Evolutionary conservation across 1,140 invertebrate species (phyloP).

Genomic region (Sinella curviseta): DNA sequence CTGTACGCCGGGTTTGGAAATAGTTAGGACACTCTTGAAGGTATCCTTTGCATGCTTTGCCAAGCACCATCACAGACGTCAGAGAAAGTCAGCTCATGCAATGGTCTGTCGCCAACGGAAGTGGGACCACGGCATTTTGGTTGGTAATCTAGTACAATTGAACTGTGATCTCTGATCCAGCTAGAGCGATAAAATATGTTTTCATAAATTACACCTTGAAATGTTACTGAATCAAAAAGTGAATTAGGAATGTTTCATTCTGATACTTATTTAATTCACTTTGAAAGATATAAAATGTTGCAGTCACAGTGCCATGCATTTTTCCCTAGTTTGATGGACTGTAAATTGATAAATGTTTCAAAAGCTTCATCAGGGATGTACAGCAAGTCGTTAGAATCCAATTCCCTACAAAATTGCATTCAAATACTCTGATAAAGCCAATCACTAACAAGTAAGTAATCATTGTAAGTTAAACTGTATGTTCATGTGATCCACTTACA

Average conservation of each 20-base stretch:
- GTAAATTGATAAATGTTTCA: constrained; percentile 66
- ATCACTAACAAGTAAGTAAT: too few species aligned
- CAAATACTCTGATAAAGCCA: too few species aligned
- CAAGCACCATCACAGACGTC: constrained; percentile 66
- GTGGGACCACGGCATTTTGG: constrained; percentile 75
- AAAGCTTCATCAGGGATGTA: constrained; percentile 69
- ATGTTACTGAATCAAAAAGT: background rate
- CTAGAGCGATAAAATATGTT: constrained; percentile 60
- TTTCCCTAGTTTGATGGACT: constrained; percentile 72
- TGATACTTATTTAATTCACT: constrained; percentile 59
- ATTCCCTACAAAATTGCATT: constrained; percentile 63
- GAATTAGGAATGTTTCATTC: too few species aligned
- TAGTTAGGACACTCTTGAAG: too few species aligned
- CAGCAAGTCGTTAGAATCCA: constrained; percentile 77
- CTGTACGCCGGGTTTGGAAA: too few species aligned
- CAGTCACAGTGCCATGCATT: constrained; percentile 88
- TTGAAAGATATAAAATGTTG: constrained; percentile 70
- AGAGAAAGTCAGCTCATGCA: constrained; percentile 73
- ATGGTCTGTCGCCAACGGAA: constrained; percentile 66
- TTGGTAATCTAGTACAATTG: constrained; percentile 71
- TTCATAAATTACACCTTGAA: background rate
- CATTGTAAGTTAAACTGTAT: too few species aligned
- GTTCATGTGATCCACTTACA: too few species aligned
- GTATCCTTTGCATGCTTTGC: background rate
- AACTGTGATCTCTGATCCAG: constrained; percentile 66